Percentiles rank a stretch among this genome's conserved stretches.
Evolutionary conservation across 2,797 vertebrate species (phyloP).

Genomic region (Clamator glandarius): DNA sequence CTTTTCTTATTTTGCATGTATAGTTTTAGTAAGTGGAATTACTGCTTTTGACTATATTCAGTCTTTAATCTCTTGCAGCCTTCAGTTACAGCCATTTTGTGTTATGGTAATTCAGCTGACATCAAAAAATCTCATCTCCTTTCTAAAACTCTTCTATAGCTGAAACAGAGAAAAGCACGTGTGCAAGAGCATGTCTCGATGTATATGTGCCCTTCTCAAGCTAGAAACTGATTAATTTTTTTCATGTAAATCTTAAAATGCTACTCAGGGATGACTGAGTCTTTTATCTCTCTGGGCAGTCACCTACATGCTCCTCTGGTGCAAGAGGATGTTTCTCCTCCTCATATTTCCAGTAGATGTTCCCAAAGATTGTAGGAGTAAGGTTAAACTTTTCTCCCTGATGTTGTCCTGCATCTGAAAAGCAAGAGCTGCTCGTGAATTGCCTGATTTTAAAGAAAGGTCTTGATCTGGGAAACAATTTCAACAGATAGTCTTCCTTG

Average conservation of each 20-base stretch:
- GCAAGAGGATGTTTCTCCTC: neutral
- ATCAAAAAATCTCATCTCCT: constrained; percentile 26
- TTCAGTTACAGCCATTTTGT: constrained; percentile 28
- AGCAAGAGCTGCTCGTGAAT: neutral
- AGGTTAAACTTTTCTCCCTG: neutral
- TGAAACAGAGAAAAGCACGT: neutral
- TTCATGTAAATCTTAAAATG: neutral
- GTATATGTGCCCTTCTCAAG: neutral
- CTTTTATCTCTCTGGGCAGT: neutral
- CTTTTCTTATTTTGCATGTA: constrained; percentile 43
- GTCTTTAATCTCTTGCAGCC: constrained; percentile 6
- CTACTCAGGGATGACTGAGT: neutral
- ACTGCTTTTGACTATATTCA: constrained; percentile 50
- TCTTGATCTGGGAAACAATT: neutral
- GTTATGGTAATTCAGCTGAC: neutral
- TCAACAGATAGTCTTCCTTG: neutral
- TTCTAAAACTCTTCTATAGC: neutral
- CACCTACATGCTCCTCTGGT: neutral
- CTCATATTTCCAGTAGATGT: neutral
- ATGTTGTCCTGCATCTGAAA: neutral
- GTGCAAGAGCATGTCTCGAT: neutral
- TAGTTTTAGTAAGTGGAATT: constrained; percentile 53
- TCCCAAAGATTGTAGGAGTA: neutral
- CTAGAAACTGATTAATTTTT: neutral
- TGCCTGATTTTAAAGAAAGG: neutral